Evolutionary conservation across 2,113 vertebrate genomes (phyloP), one percentile per base, ranked within the genome.

Genomic region (Limanda limanda): DNA sequence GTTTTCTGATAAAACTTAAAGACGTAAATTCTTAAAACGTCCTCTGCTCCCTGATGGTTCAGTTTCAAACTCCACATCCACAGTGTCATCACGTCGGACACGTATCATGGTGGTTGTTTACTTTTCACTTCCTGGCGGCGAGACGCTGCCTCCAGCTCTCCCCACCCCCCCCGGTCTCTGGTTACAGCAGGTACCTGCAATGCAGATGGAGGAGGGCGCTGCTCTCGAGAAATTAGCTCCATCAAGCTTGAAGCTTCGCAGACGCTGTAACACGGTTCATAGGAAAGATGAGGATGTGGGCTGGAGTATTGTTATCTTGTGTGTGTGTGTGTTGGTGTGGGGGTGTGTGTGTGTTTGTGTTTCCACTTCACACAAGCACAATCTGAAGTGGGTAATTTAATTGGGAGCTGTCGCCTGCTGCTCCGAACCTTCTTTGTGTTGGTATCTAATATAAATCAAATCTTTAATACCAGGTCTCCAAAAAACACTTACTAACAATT

Each of bases 151-250:
- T 83, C 73, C 65, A 31, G 81, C 83, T 71, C 52, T 68, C 67
- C 17, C 3, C 61, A 35, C 31, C 31, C 27, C 27, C 27, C 27
- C 27, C 47, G 65, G 81, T 74, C 79, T 92, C 81, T 88, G 70
- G 82, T 93, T 92, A 89, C 86, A 87, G 80, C 78, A 73, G 81
- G 71, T 71, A 85, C 73, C 86, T 91, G 86, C 90, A 92, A 72
- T 93, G 91, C 88, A 92, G 88, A 87, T 82, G 79, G 81, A 66
- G 87, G 74, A 47, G 74, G 58, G 58, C 68, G 71, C 85, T 86
- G 71, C 86, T 85, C 42, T 45, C 24, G 54, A 58, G 59, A 74
- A 71, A 42, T 71, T 42, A 75, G 64, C 60, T 79, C 63, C 47
- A 20, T 72, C 67, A 70, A 35, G 31, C 70, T 47, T 54, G n/a